phyloP scores from a whole-genome alignment of 1,140 invertebrate species.

The Drosophila nigromelanica region DNA sequence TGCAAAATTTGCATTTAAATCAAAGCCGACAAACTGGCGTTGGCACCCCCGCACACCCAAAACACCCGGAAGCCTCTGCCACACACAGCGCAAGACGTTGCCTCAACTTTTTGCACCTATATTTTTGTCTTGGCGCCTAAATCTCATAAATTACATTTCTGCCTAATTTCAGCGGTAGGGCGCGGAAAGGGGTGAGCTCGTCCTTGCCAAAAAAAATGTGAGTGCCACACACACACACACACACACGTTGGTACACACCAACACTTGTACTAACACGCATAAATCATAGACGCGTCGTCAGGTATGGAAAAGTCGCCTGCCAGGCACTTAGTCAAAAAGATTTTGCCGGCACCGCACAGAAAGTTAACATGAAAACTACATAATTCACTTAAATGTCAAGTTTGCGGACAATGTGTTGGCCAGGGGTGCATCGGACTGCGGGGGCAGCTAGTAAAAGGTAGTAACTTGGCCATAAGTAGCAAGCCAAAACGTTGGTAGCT shows the following conservation, averaged over 20 bases:
- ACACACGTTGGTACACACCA: background rate
- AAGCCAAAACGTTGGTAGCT: constrained; percentile 20
- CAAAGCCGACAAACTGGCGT: constrained; percentile 54
- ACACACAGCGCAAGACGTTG: constrained; percentile 37
- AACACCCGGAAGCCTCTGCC: constrained; percentile 10
- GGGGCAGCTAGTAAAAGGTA: constrained; percentile 41
- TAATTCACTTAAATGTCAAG: constrained; percentile 78
- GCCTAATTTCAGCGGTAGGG: constrained; percentile 61
- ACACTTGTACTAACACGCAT: constrained; percentile 19
- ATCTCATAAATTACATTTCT: constrained; percentile 72
- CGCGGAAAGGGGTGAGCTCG: constrained; percentile 1
- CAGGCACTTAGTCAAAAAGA: constrained; percentile 49
- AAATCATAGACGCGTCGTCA: constrained; percentile 51
- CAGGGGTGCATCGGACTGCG: background rate
- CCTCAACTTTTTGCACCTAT: constrained; percentile 40
- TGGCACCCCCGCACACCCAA: background rate
- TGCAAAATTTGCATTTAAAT: constrained; percentile 74
- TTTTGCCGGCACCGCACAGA: constrained; percentile 43
- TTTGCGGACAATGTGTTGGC: constrained; percentile 12
- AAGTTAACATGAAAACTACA: constrained; percentile 70
- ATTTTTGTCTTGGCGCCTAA: constrained; percentile 35
- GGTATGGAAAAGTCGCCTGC: constrained; percentile 40
- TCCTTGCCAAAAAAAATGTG: constrained; percentile 46
- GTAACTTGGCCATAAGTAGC: constrained; percentile 48
- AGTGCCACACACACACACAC: constrained; percentile 17